These are phyloP conservation scores for Ictalurus furcatus DNA, from an alignment of 2,113 vertebrate genomes.

Conservation along the genomic window DNA sequence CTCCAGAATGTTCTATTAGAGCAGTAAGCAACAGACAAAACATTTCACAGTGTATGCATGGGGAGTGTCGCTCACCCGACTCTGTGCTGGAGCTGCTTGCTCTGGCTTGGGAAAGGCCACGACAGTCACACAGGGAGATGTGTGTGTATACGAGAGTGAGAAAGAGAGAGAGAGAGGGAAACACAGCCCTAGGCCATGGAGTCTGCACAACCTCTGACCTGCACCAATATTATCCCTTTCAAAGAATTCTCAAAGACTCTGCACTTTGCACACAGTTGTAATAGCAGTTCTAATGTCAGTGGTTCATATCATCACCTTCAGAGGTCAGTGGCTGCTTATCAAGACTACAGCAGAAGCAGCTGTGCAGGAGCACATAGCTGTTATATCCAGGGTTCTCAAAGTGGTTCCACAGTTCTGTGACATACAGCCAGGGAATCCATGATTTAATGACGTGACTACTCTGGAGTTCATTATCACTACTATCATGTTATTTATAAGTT, in stretches of 20 bases:
- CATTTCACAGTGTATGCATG: conserved; percentile 58
- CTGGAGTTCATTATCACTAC: neutral
- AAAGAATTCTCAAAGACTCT: conserved; percentile 1
- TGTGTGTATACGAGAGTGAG: conserved; percentile 24
- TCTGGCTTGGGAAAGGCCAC: conserved; percentile 42
- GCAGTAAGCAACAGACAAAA: conserved; percentile 52
- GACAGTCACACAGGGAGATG: conserved; percentile 36
- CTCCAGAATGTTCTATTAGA: conserved; percentile 62
- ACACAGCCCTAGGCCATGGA: conserved; percentile 27
- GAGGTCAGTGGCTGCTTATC: neutral
- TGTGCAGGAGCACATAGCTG: neutral
- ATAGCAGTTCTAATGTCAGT: neutral
- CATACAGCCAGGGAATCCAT: neutral
- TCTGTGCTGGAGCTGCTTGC: conserved; percentile 24
- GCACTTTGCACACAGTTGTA: neutral
- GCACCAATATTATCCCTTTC: neutral
- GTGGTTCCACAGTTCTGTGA: neutral
- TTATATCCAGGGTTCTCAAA: neutral
- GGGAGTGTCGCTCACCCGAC: conserved; percentile 39
- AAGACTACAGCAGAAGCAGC: neutral
- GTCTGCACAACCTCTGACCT: conserved; percentile 31
- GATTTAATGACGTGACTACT: neutral
- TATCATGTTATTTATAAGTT: neutral
- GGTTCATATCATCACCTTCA: neutral
- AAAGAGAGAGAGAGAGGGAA: neutral